These are phyloP conservation scores for Onychostoma macrolepis DNA, from an alignment of 2,113 vertebrate genomes.

Conservation along the genomic window DNA sequence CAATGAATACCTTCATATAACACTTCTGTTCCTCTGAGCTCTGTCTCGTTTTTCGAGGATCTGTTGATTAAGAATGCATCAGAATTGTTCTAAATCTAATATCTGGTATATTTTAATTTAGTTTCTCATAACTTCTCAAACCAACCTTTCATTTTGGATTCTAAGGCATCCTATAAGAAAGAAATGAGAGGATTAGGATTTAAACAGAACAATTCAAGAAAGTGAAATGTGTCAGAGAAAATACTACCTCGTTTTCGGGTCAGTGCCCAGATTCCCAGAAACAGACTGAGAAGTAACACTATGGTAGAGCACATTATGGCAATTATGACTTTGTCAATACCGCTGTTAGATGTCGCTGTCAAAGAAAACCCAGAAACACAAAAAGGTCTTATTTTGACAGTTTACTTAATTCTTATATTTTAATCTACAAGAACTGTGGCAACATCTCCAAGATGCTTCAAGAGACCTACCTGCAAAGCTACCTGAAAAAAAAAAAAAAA, in stretches of 20 bases:
- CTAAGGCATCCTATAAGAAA: background rate
- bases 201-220: background rate
- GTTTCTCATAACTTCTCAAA: background rate
- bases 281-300: background rate
- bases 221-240: background rate
- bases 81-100: background rate
- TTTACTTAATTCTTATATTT: background rate
- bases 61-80: background rate
- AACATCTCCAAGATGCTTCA: too few species aligned
- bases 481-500: too few species aligned
- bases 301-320: background rate
- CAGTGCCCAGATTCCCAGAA: conserved; percentile 13
- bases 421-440: background rate
- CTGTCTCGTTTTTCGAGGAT: background rate
- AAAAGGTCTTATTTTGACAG: background rate
- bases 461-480: too few species aligned
- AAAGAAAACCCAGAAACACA: conserved; percentile 2
- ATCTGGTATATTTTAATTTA: background rate
- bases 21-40: background rate
- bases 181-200: background rate
- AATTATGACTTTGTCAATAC: background rate
- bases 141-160: conserved; percentile 43
- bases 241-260: conserved; percentile 30
- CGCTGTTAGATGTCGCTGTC: background rate
- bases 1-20: background rate